Percentiles rank a stretch among this genome's conserved stretches.
These are phyloP conservation scores for Bufo bufo DNA, from an alignment of 2,113 vertebrate genomes.

Conservation along the genomic window DNA sequence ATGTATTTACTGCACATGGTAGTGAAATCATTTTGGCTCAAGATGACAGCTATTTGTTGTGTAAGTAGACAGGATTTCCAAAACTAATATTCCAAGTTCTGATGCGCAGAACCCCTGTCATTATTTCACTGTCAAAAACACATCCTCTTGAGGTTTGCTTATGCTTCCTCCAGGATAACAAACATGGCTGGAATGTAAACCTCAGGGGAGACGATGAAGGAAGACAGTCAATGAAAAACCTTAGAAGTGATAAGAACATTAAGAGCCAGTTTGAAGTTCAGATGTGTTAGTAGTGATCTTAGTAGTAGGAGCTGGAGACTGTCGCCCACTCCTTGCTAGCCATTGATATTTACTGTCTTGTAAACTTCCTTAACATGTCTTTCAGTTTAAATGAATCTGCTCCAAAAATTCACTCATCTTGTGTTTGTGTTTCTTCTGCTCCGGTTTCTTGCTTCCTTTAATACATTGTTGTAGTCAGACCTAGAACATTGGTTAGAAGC, in stretches of 20 bases:
- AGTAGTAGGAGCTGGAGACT: slow-evolving; percentile 26
- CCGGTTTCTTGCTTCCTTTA: background rate
- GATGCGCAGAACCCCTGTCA: background rate
- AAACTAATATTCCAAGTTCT: slow-evolving; percentile 27
- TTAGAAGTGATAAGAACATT: slow-evolving; percentile 14
- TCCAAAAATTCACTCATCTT: background rate
- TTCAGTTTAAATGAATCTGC: background rate
- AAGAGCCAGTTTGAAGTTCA: slow-evolving; percentile 16
- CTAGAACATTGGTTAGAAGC: background rate
- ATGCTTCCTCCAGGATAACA: slow-evolving; percentile 7
- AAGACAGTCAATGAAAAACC: slow-evolving; percentile 3
- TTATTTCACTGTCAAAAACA: slow-evolving; percentile 29
- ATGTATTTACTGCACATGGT: slow-evolving; percentile 22
- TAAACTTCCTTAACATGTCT: slow-evolving; percentile 14
- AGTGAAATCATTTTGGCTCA: slow-evolving; percentile 49
- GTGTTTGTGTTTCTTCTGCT: background rate
- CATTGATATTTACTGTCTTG: slow-evolving; percentile 19
- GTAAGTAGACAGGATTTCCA: slow-evolving; percentile 37
- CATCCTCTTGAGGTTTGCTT: slow-evolving; percentile 45
- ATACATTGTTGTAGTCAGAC: background rate
- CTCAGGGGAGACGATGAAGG: slow-evolving; percentile 14
- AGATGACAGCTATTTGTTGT: slow-evolving; percentile 21
- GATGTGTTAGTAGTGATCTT: slow-evolving; percentile 29
- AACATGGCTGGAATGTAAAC: slow-evolving; percentile 38
- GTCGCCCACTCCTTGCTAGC: slow-evolving; percentile 10